These are phyloP conservation scores for Eulacestoma nigropectus DNA, from an alignment of 2,113 vertebrate genomes.

Conservation along the genomic window DNA sequence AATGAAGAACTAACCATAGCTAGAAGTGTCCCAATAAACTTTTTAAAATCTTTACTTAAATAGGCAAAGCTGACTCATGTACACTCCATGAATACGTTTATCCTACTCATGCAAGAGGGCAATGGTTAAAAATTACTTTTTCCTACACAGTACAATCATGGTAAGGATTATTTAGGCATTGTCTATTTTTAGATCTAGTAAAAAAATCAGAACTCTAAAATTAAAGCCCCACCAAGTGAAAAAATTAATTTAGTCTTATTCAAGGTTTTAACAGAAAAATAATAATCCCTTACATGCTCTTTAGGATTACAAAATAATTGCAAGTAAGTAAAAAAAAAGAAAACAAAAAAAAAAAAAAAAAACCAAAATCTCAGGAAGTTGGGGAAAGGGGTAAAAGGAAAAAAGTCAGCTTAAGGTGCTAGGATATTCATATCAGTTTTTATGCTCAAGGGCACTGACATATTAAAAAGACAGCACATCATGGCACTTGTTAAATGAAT, in stretches of 20 bases:
- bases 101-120: neutral
- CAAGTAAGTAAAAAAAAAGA: neutral
- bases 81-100: neutral
- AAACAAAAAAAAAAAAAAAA: neutral
- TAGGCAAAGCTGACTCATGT: neutral
- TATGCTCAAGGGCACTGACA: constrained; percentile 26
- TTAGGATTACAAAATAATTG: neutral
- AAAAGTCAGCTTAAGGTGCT: neutral
- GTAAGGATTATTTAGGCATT: neutral
- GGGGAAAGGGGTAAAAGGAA: neutral
- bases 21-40: constrained; percentile 7
- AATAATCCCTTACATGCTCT: neutral
- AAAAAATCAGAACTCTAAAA: neutral
- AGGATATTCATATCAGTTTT: neutral
- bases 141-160: neutral
- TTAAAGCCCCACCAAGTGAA: neutral
- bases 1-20: neutral
- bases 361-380: neutral
- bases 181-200: neutral
- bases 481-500: constrained; percentile 23
- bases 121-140: neutral
- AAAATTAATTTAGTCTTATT: neutral
- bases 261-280: neutral
- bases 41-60: constrained; percentile 32
- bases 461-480: neutral